These are phyloP conservation scores for Craniophora ligustri DNA, from an alignment of 2,888 invertebrate species.

Conservation along the genomic window DNA sequence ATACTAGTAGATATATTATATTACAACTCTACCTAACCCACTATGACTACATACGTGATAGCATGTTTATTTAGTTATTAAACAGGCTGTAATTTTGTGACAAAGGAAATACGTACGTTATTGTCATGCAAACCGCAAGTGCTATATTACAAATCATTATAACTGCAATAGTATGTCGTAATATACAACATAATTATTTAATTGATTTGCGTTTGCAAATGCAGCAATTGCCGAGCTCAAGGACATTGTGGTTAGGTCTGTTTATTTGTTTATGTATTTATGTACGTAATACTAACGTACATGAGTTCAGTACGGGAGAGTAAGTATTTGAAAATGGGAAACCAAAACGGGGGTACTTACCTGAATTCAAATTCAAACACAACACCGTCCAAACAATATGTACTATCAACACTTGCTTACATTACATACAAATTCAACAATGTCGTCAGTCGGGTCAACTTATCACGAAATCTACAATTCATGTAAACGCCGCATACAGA, in stretches of 20 bases:
- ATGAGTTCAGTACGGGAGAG: no score
- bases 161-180: conserved; percentile 36
- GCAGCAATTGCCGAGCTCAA: conserved; percentile 15
- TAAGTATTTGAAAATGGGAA: no score
- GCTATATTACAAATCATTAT: conserved; percentile 28
- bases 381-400: background rate
- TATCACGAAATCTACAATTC: conserved; percentile 46
- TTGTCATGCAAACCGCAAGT: conserved; percentile 19
- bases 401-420: conserved; percentile 30
- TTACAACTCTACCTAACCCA: no score
- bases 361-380: background rate
- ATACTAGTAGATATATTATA: no score
- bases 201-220: conserved; percentile 33
- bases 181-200: conserved; percentile 36
- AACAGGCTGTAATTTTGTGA: conserved; percentile 5
- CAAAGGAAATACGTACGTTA: conserved; percentile 8
- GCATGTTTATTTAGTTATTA: conserved; percentile 8
- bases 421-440: conserved; percentile 36
- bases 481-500: conserved; percentile 29
- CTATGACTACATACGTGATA: no score
- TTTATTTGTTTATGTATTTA: background rate
- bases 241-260: background rate
- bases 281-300: no score
- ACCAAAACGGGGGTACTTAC: background rate
- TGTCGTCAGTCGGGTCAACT: conserved; percentile 33